Evolutionary conservation across 2,113 vertebrate genomes (phyloP).

Genomic region (Nettapus auritus): DNA sequence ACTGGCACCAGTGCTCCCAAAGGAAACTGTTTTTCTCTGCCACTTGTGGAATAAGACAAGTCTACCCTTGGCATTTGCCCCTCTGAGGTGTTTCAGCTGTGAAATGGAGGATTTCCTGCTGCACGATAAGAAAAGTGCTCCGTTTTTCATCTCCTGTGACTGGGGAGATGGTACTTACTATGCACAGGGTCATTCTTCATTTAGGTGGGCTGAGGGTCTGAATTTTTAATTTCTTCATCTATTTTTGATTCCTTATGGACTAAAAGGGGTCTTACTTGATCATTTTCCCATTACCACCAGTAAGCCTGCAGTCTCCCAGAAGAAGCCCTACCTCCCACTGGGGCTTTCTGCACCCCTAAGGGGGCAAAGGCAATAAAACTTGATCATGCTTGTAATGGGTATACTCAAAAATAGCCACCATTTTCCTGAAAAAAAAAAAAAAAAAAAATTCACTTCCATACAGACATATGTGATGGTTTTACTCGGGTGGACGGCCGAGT

Average conservation of each 20-base stretch:
- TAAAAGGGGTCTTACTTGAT: background rate
- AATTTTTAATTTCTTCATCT: background rate
- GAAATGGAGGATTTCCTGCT: background rate
- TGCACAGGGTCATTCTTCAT: background rate
- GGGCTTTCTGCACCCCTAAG: background rate
- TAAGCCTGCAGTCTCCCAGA: background rate
- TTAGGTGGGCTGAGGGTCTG: background rate
- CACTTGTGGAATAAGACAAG: background rate
- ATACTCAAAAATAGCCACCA: fast-evolving
- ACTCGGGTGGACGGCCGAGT: no score
- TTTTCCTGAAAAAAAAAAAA: background rate
- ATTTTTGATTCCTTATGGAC: background rate
- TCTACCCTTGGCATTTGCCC: background rate
- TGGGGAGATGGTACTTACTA: background rate
- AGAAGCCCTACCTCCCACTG: background rate
- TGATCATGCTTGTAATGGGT: background rate
- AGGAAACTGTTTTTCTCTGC: background rate
- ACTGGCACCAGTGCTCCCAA: background rate
- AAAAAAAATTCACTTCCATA: no score
- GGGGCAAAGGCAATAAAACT: background rate
- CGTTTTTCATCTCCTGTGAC: background rate
- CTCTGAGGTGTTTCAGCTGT: background rate
- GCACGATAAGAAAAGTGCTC: fast-evolving
- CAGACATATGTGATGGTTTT: no score
- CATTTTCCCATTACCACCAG: background rate